Evolutionary conservation across 2,888 invertebrate genomes (phyloP), one percentile per base, ranked within the genome.

Genomic region (Torymus tubicola): DNA sequence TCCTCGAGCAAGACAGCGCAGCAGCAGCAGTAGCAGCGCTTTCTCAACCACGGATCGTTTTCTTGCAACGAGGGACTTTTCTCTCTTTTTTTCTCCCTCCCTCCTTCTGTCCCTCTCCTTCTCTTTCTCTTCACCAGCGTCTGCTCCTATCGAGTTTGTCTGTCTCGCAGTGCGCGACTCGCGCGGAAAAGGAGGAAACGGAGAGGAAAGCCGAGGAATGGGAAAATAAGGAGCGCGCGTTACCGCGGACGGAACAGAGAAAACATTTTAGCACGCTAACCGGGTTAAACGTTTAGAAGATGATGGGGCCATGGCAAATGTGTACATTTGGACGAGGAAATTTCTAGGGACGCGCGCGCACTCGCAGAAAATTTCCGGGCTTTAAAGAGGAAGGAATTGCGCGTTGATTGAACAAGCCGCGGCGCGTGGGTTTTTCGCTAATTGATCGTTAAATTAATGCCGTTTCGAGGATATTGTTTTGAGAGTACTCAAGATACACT

Each of bases 281-380:
- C 61, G 55, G 42, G 76, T 76, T 68, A 69, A 76, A 63, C 69
- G 68, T 31, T 76, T 76, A 69, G 76, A 69, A 61, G 61, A 76
- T 68, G 75, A 76, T 11, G 68, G 53, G 31, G 18, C 57, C 16
- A 42, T 18, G 13, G 2, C 31, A 60, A 63, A 69, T 63, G 76
- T n/a, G 55, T 63, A 72, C 21, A 24, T 72, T 63, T 18, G 31
- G 31, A 63, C 31, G 63, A n/a, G 13, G 63, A 11, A 63, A 72
- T 53, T 61, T 63, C 55, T 57, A 2, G 21, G 18, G 3, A 16
- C 55, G 52, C 50, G 50, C 18, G n/a, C 31, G 8, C 31, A 4
- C 67, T 5, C 53, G 68, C 18, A 2, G 42, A 8, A 42, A 42
- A 8, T 13, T 60, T 18, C 21, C 64, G 55, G 31, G 24, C n/a